Percentiles rank a stretch among this genome's conserved stretches.
Conservation (phyloP, 2,113 vertebrate species). For the Takifugu flavidus region DNA sequence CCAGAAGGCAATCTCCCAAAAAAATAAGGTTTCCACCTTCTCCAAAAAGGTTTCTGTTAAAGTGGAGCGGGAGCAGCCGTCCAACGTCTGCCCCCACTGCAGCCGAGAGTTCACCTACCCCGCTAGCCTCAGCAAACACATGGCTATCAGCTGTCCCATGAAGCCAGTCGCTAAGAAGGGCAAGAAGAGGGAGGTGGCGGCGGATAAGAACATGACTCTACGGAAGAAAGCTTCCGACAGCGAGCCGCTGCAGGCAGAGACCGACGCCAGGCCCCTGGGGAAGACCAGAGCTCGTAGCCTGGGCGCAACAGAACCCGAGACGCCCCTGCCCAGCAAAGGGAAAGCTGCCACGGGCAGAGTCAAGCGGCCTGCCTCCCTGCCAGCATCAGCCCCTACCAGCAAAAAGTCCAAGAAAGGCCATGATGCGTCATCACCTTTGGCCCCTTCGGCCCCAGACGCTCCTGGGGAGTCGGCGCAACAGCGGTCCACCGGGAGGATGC, state of each 20-base stretch:
- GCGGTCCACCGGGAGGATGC: constrained; percentile 73
- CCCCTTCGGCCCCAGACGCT: constrained; percentile 46
- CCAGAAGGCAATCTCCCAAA: constrained; percentile 93
- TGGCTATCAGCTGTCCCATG: constrained; percentile 89
- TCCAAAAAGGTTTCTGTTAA: constrained; percentile 79
- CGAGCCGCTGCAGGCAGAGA: constrained; percentile 81
- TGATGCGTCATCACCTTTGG: constrained; percentile 75
- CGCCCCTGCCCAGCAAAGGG: constrained; percentile 72
- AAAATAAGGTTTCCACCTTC: constrained; percentile 81
- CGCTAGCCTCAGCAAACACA: constrained; percentile 90
- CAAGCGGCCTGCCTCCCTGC: constrained; percentile 74
- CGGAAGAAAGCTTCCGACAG: constrained; percentile 79
- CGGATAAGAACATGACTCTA: constrained; percentile 75
- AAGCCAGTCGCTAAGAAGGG: constrained; percentile 81
- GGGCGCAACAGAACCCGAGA: constrained; percentile 67
- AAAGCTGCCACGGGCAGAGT: constrained; percentile 64
- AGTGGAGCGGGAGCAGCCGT: constrained; percentile 62
- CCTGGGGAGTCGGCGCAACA: constrained; percentile 46
- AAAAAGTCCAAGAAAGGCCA: constrained; percentile 81
- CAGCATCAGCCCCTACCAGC: constrained; percentile 65
- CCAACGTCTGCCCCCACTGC: constrained; percentile 91
- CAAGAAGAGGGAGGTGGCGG: constrained; percentile 83
- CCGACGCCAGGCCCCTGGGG: constrained; percentile 72
- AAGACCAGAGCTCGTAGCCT: constrained; percentile 89
- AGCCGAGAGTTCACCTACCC: constrained; percentile 90